These are phyloP conservation scores for Papilio elwesi DNA, from an alignment of 2,888 invertebrate genomes.

Conservation along the genomic window DNA sequence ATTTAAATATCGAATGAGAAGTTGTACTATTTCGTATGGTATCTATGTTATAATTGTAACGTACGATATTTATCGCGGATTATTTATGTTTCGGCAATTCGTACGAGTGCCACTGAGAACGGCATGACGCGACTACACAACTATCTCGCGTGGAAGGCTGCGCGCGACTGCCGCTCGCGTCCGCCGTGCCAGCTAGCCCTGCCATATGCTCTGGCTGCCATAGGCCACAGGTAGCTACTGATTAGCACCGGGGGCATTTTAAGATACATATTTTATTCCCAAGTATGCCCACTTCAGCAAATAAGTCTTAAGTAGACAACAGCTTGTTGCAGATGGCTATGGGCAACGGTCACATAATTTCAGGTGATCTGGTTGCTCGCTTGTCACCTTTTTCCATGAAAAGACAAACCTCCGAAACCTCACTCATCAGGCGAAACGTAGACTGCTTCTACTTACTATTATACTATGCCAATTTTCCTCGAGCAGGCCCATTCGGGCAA, in stretches of 20 bases:
- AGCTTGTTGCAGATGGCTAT: too few relatives aligned
- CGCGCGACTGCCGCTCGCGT: slow-evolving; percentile 74
- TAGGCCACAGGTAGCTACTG: slow-evolving; percentile 64
- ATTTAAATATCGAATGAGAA: slow-evolving; percentile 34
- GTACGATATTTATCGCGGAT: slow-evolving; percentile 52
- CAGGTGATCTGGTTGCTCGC: too few relatives aligned
- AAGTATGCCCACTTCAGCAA: slow-evolving; percentile 45
- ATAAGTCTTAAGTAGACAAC: not conserved
- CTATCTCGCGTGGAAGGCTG: slow-evolving; percentile 79
- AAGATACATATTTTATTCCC: slow-evolving; percentile 64
- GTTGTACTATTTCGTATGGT: slow-evolving; percentile 7
- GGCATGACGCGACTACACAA: slow-evolving; percentile 66
- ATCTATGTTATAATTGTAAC: slow-evolving; percentile 30
- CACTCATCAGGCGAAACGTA: too few relatives aligned
- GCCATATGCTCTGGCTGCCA: slow-evolving; percentile 68
- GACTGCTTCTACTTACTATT: too few relatives aligned
- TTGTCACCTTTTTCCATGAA: too few relatives aligned
- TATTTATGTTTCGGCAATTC: slow-evolving; percentile 53
- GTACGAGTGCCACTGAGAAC: slow-evolving; percentile 60
- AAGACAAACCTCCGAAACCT: too few relatives aligned
- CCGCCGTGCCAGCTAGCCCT: too few relatives aligned
- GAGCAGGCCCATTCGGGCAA: too few relatives aligned
- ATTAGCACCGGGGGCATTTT: slow-evolving; percentile 62
- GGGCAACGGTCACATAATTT: too few relatives aligned
- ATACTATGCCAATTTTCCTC: too few relatives aligned